These are phyloP conservation scores for Apodemia mormo DNA, from an alignment of 2,888 invertebrate genomes.

Conservation along the genomic window DNA sequence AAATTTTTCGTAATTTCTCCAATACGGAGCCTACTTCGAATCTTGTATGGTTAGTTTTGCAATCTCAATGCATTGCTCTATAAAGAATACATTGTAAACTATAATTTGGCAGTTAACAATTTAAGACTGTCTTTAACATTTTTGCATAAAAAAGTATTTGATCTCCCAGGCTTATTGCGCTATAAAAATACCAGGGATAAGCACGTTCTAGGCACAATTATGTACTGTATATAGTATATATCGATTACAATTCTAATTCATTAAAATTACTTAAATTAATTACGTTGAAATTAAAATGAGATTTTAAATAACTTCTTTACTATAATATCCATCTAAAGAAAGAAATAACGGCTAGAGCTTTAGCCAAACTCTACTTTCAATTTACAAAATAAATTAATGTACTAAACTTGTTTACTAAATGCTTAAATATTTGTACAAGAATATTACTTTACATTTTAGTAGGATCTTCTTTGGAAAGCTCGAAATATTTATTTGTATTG, in stretches of 20 bases:
- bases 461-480: no score
- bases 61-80: background rate
- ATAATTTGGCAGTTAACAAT: slow-evolving; percentile 22
- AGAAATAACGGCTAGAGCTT: slow-evolving; percentile 33
- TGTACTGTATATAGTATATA: slow-evolving; percentile 70
- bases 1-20: background rate
- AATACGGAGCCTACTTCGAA: slow-evolving; percentile 58
- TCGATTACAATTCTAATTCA: slow-evolving; percentile 67
- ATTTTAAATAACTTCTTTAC: slow-evolving; percentile 38
- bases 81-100: slow-evolving; percentile 8
- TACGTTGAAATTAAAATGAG: slow-evolving; percentile 49
- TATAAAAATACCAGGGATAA: slow-evolving; percentile 76
- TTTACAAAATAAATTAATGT: slow-evolving; percentile 13
- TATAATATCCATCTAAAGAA: slow-evolving; percentile 31
- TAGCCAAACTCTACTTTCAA: slow-evolving; percentile 27
- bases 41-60: slow-evolving; percentile 43
- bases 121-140: slow-evolving; percentile 14
- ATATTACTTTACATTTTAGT: no score
- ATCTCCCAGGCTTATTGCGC: slow-evolving; percentile 55
- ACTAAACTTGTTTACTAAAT: slow-evolving; percentile 18
- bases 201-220: slow-evolving; percentile 79
- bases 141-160: slow-evolving; percentile 13
- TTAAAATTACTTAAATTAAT: slow-evolving; percentile 55
- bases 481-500: no score
- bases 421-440: background rate